Conservation (phyloP, 2,113 vertebrate species). For the Dromas ardeola region DNA sequence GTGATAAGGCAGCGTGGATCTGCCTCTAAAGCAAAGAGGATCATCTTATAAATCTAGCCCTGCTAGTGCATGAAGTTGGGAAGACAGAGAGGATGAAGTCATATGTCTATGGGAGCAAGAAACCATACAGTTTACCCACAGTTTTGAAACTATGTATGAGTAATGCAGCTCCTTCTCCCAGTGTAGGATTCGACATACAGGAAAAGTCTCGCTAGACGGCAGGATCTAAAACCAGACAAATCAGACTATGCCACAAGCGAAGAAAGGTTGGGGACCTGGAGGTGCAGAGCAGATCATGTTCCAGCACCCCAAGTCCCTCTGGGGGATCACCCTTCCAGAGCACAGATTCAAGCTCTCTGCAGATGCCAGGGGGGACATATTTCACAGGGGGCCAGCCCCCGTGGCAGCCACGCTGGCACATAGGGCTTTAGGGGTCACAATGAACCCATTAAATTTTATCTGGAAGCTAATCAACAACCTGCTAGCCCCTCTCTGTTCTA, state of each 20-base stretch:
- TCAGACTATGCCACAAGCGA: not conserved
- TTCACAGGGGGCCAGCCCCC: not conserved
- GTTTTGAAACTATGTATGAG: slow-evolving; percentile 31
- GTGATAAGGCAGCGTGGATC: not conserved
- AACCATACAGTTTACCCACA: not conserved
- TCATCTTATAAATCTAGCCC: not conserved
- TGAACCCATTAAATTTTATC: not conserved
- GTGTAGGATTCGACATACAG: not conserved
- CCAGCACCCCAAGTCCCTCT: not conserved
- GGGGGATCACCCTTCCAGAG: not conserved
- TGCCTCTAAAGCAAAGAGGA: not conserved
- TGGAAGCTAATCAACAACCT: not conserved
- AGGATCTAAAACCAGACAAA: not conserved
- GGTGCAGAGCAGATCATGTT: fast-evolving
- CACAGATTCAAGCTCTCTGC: not conserved
- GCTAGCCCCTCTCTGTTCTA: not conserved
- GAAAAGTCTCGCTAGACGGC: not conserved
- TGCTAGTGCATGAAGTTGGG: not conserved
- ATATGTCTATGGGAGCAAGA: not conserved
- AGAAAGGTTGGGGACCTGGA: fast-evolving
- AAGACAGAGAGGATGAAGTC: slow-evolving; percentile 15
- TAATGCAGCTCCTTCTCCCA: not conserved
- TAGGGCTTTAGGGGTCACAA: not conserved
- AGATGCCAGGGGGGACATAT: fast-evolving
- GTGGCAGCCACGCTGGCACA: not conserved